Evolutionary conservation across 1,140 invertebrate genomes (phyloP).

Genomic region (Piezodorus guildinii): DNA sequence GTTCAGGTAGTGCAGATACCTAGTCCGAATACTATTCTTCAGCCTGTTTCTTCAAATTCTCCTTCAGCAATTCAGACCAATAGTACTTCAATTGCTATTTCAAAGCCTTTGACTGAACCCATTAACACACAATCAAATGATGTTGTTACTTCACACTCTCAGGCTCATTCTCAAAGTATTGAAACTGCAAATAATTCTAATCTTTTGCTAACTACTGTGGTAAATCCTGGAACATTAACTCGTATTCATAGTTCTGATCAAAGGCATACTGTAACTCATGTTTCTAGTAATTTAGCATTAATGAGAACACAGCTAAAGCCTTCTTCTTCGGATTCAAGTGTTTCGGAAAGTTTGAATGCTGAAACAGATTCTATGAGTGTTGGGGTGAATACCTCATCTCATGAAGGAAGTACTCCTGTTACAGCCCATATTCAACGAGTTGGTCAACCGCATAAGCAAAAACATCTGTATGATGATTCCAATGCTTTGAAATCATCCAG

Average conservation of each 20-base stretch:
- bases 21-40: constrained; percentile 10
- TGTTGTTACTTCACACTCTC: constrained; percentile 10
- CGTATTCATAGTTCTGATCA: background rate
- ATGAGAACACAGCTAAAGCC: background rate
- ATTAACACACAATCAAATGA: constrained; percentile 15
- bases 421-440: constrained; percentile 37
- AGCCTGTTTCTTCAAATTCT: constrained; percentile 16
- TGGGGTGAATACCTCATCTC: constrained; percentile 11
- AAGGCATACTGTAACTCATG: background rate
- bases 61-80: constrained; percentile 11
- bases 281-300: background rate
- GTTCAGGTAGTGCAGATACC: constrained; percentile 48
- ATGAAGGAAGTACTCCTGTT: constrained; percentile 27
- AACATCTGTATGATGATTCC: background rate
- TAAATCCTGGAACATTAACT: background rate
- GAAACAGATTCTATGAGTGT: background rate
- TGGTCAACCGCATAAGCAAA: constrained; percentile 32
- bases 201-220: constrained; percentile 2
- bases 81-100: background rate
- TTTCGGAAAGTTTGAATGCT: constrained; percentile 7
- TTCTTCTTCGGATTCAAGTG: constrained; percentile 4
- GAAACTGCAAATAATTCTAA: constrained; percentile 16
- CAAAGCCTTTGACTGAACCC: background rate
- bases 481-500: background rate
- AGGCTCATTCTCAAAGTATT: constrained; percentile 11